Evolutionary conservation across 2,888 invertebrate genomes (phyloP).

Genomic region (Torymus texanus): DNA sequence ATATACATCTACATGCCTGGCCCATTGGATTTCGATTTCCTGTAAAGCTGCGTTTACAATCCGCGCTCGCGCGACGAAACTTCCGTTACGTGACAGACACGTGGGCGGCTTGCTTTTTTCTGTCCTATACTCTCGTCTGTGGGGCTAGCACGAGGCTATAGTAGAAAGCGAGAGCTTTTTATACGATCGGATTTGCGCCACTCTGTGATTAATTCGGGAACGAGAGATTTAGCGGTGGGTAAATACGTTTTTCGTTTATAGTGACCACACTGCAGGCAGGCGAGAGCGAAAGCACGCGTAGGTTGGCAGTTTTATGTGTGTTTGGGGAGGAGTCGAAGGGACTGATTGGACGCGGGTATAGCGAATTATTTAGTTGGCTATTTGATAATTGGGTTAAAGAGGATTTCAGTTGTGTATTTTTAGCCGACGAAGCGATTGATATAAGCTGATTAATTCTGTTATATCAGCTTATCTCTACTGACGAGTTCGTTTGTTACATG

Average conservation of each 20-base stretch:
- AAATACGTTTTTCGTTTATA: constrained; percentile 21
- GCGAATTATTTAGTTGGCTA: too few relatives aligned
- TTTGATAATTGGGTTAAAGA: too few relatives aligned
- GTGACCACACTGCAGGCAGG: background rate
- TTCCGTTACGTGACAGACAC: constrained; percentile 43
- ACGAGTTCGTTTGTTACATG: too few relatives aligned
- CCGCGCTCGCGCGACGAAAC: constrained; percentile 16
- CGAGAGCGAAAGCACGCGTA: too few relatives aligned
- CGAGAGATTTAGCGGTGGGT: constrained; percentile 6
- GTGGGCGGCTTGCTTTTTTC: background rate
- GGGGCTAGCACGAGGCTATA: too few relatives aligned
- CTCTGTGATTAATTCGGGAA: constrained; percentile 19
- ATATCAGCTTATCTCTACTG: too few relatives aligned
- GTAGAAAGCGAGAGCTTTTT: constrained; percentile 1
- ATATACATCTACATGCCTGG: background rate
- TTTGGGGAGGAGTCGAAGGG: too few relatives aligned
- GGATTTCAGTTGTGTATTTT: too few relatives aligned
- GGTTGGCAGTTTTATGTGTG: too few relatives aligned
- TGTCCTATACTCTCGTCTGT: background rate
- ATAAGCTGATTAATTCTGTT: too few relatives aligned
- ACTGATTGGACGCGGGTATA: too few relatives aligned
- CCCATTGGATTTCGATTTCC: constrained; percentile 56
- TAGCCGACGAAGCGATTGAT: too few relatives aligned
- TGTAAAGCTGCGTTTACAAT: constrained; percentile 50
- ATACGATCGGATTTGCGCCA: constrained; percentile 21